Evolutionary conservation across 2,797 vertebrate species (phyloP).

Genomic region (Odontamblyopus lacepedii): DNA sequence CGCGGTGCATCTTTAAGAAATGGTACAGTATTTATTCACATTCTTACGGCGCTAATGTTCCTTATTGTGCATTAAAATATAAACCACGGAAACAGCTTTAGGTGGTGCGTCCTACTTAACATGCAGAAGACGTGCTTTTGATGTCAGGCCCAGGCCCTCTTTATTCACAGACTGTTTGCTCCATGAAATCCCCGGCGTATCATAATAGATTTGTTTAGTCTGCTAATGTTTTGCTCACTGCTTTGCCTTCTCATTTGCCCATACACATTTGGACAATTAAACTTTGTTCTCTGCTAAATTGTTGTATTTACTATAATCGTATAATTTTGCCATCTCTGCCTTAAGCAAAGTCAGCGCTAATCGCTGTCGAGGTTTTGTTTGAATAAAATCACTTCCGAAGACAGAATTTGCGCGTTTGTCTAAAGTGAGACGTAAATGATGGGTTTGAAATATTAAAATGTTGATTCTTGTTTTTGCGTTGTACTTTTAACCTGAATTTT

Average conservation of each 20-base stretch:
- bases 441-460: background rate
- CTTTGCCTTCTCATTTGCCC: background rate
- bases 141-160: background rate
- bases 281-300: constrained; percentile 4
- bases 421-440: background rate
- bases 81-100: background rate
- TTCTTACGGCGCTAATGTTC: background rate
- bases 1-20: background rate
- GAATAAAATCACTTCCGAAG: constrained; percentile 12
- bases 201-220: background rate
- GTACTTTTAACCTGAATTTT: no score
- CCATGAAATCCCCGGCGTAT: background rate
- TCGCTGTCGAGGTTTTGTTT: constrained; percentile 15
- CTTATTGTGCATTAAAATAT: background rate
- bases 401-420: background rate
- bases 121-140: background rate
- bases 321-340: background rate
- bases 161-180: background rate
- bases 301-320: constrained; percentile 6
- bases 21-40: background rate
- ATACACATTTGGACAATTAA: background rate
- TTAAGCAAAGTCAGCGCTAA: constrained; percentile 17
- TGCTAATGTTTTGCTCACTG: background rate
- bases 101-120: background rate
- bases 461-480: no score